Percentiles rank a stretch among this genome's conserved stretches.
Conservation (phyloP, 2,888 invertebrate species). For the Caenorhabditis sp. region DNA sequence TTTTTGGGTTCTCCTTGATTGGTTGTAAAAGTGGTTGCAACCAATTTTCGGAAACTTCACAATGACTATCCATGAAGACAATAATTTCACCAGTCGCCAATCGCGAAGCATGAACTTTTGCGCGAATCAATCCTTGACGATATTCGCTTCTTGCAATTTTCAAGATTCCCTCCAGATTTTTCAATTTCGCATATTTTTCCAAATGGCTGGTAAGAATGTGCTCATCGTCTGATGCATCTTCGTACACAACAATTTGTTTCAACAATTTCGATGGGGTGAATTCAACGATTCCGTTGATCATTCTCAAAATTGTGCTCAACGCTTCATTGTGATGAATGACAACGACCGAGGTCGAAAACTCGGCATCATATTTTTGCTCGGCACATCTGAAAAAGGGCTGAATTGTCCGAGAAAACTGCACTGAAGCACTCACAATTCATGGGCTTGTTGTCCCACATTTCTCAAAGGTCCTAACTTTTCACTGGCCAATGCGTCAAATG, state of each 20-base stretch:
- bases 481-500: slow-evolving; percentile 90
- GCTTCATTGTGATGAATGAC: slow-evolving; percentile 99
- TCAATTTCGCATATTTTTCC: slow-evolving; percentile 52
- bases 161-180: slow-evolving; percentile 43
- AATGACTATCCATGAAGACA: slow-evolving; percentile 94
- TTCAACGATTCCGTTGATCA: slow-evolving; percentile 60
- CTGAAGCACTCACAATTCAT: slow-evolving; percentile 77
- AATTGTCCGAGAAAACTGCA: slow-evolving; percentile 6
- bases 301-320: slow-evolving; percentile 89
- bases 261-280: slow-evolving; percentile 61
- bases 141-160: slow-evolving; percentile 47
- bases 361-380: slow-evolving; percentile 49
- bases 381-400: slow-evolving; percentile 48
- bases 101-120: slow-evolving; percentile 79
- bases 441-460: slow-evolving; percentile 85
- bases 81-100: slow-evolving; percentile 88
- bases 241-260: slow-evolving; percentile 70
- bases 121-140: slow-evolving; percentile 49
- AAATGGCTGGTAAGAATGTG: slow-evolving; percentile 46
- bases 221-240: slow-evolving; percentile 66
- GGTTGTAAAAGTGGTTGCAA: slow-evolving; percentile 89
- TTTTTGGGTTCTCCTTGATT: slow-evolving; percentile 77
- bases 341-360: slow-evolving; percentile 77
- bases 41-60: slow-evolving; percentile 96
- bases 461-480: slow-evolving; percentile 84